These are phyloP conservation scores for Pseudorhombus dupliciocellatus DNA, from an alignment of 2,113 vertebrate genomes.

Conservation along the genomic window DNA sequence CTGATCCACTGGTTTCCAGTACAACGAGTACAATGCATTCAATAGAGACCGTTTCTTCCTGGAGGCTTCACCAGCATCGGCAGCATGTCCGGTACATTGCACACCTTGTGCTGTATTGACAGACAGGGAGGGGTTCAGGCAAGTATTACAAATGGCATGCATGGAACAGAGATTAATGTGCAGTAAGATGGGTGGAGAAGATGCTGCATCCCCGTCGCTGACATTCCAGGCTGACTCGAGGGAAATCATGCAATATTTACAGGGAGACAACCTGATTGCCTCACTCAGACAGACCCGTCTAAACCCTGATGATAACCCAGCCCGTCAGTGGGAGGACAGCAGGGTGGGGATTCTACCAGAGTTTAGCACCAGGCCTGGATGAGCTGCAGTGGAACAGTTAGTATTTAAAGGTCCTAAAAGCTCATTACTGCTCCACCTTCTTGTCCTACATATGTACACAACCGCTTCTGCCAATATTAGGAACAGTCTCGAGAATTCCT, in stretches of 20 bases:
- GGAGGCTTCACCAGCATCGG: background rate
- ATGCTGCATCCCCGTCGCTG: slow-evolving; percentile 33
- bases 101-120: slow-evolving; percentile 26
- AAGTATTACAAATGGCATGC: slow-evolving; percentile 20
- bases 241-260: slow-evolving; percentile 78
- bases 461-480: background rate
- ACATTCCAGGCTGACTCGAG: slow-evolving; percentile 48
- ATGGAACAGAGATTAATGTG: slow-evolving; percentile 10
- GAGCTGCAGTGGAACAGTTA: slow-evolving; percentile 14
- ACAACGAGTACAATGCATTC: background rate
- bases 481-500: background rate
- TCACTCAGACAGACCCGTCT: slow-evolving; percentile 52
- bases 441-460: background rate
- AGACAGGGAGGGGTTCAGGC: slow-evolving; percentile 12
- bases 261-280: slow-evolving; percentile 73
- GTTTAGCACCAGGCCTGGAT: background rate
- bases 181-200: background rate
- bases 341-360: slow-evolving; percentile 7
- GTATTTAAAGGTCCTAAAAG: background rate
- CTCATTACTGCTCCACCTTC: background rate
- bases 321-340: slow-evolving; percentile 34
- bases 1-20: background rate
- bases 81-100: background rate
- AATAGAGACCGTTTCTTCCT: slow-evolving; percentile 3
- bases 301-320: slow-evolving; percentile 63